A percentile compares a stretch with the other conserved stretches of the same genome.
Conservation (phyloP, 2,113 vertebrate genomes). For the Pan paniscus region DNA sequence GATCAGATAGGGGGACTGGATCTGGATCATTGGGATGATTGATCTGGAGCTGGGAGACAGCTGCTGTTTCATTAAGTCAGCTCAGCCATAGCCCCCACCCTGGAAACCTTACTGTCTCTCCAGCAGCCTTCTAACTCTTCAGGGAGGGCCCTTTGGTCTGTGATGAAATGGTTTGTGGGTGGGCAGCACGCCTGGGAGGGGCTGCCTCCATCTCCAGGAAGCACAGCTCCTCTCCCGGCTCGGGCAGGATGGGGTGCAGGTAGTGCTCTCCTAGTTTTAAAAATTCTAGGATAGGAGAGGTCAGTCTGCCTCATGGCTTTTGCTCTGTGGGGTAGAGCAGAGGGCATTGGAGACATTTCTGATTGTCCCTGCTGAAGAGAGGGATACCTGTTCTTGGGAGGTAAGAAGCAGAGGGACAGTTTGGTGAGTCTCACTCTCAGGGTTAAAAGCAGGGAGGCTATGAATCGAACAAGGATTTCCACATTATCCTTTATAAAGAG, state of each 20-base stretch:
- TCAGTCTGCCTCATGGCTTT: not conserved
- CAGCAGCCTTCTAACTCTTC: not conserved
- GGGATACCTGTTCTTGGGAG: not conserved
- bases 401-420: not conserved
- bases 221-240: not conserved
- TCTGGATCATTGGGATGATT: not conserved
- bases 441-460: not conserved
- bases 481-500: not conserved
- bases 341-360: not conserved
- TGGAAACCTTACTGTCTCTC: not conserved
- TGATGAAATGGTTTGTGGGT: not conserved
- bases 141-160: not conserved
- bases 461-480: not conserved
- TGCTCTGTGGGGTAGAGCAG: not conserved
- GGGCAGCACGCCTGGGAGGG: not conserved
- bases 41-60: not conserved
- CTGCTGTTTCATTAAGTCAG: not conserved
- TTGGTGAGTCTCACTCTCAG: not conserved
- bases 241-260: not conserved
- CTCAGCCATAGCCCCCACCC: not conserved
- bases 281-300: not conserved
- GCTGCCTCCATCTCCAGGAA: not conserved
- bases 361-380: not conserved
- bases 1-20: not conserved
- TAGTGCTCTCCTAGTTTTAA: not conserved